phyloP scores from a whole-genome alignment of 2,797 vertebrate species.

The Enteromius afrohamiltoni region DNA sequence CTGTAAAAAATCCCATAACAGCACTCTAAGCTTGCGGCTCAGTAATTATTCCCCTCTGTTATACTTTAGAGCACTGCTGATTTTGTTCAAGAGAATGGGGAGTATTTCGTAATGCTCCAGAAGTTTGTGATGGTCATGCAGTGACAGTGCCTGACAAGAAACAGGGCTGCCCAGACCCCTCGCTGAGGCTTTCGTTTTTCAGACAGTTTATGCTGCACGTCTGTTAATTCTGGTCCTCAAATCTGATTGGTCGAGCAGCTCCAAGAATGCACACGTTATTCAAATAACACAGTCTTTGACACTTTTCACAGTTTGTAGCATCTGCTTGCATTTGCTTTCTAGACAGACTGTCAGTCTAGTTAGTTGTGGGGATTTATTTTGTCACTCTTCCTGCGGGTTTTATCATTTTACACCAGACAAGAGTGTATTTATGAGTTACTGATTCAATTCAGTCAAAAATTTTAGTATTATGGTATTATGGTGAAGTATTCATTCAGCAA shows the following conservation, averaged over 20 bases:
- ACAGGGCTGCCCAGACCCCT: slow-evolving; percentile 69
- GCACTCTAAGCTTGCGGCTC: slow-evolving; percentile 38
- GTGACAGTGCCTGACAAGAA: slow-evolving; percentile 78
- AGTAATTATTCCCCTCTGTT: slow-evolving; percentile 51
- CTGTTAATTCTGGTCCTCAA: not conserved
- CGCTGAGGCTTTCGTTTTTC: not conserved
- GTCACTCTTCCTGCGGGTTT: not conserved
- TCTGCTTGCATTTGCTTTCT: not conserved
- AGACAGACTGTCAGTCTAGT: not conserved
- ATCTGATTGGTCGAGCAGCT: not conserved
- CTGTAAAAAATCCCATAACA: slow-evolving; percentile 49
- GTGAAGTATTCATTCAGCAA: not conserved
- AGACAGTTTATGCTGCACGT: not conserved
- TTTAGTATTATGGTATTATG: no score
- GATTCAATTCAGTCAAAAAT: not conserved
- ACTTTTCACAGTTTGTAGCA: not conserved
- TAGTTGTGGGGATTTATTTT: not conserved
- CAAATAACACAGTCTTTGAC: not conserved
- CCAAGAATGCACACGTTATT: not conserved
- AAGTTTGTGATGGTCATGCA: slow-evolving; percentile 68
- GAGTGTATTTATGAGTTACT: not conserved
- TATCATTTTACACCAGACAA: not conserved
- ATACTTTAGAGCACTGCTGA: slow-evolving; percentile 29
- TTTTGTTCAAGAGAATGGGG: slow-evolving; percentile 42
- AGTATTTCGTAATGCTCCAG: slow-evolving; percentile 68